Evolutionary conservation across 2,797 vertebrate species (phyloP).

Genomic region (Hirundo rustica): DNA sequence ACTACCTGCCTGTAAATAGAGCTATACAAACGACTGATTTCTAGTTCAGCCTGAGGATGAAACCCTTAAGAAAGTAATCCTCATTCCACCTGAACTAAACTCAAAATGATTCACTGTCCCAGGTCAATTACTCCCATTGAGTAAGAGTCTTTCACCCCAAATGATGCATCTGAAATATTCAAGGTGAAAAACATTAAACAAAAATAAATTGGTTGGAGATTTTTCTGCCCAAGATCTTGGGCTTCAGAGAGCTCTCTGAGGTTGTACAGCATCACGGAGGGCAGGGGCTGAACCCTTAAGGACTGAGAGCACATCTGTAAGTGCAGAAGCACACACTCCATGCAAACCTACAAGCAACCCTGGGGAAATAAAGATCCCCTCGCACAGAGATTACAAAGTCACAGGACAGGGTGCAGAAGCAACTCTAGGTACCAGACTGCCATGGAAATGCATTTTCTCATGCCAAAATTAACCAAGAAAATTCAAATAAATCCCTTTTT

Average conservation of each 20-base stretch:
- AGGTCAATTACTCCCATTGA: constrained; percentile 15
- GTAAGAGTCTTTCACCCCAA: neutral
- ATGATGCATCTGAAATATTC: neutral
- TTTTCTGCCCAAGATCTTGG: neutral
- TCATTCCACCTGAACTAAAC: neutral
- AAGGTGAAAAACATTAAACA: neutral
- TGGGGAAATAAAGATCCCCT: neutral
- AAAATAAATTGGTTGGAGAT: neutral
- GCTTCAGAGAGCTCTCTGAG: neutral
- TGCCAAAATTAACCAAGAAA: constrained; percentile 34
- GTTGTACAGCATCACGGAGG: neutral
- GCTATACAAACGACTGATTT: constrained; percentile 20
- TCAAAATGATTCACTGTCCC: neutral
- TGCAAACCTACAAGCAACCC: neutral
- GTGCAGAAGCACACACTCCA: neutral
- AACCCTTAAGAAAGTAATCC: neutral
- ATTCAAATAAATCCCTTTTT: constrained; percentile 42
- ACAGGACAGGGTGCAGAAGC: neutral
- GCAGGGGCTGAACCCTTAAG: neutral
- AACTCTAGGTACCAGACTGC: neutral
- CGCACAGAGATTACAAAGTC: neutral
- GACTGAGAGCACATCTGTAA: neutral
- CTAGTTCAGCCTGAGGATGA: constrained; percentile 1
- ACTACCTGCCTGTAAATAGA: neutral
- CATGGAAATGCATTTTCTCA: constrained; percentile 38